Base-by-base conservation (phyloP, 2,797 vertebrate genomes). In the Pseudotriccus pelzelni region DNA sequence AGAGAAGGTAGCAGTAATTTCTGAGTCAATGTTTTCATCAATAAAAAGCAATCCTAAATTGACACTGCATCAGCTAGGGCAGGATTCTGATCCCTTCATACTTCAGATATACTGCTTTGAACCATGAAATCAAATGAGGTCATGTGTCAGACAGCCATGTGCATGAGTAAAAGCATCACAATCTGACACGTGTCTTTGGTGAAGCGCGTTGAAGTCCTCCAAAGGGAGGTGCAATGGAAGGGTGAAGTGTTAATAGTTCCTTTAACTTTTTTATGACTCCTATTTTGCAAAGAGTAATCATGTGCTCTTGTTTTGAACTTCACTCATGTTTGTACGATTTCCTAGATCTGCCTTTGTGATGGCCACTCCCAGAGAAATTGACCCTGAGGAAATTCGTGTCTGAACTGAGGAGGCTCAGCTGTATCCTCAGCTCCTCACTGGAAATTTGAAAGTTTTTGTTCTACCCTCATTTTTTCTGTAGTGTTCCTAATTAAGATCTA, bases 221-320 rank as follows among this genome's bases (percentile, higher is more conserved):
- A 53, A 80, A 82, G 77, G 67, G 55, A 78, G 50, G 50, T 66
- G 11, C n/a, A 88, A 43, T 14, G 34, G 39, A 69, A 59, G 17
- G 44, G 20, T 73, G 75, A 94, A 79, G 20, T 64, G 34, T 70
- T 84, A 86, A 56, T 76, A 53, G 63, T 30, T 79, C 58, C 52
- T 80, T 55, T 34, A 52, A 28, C 10, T 21, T 90, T 87, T 88
- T 89, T 84, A 91, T 56, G 43, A 50, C 49, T 93, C 47, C 27
- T 79, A 52, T 53, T 82, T 90, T 91, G 73, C 67, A 84, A 75
- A 67, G 46, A 27, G 17, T 20, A 25, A 20, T 75, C 43, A 37
- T 32, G 70, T 93, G 70, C 77, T 91, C 9, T 70, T 94, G 77
- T 93, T 94, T 84, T 91, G 91, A 88, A 76, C 60, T 74, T 84